These are phyloP conservation scores for Sternotherus odoratus DNA, from an alignment of 2,797 vertebrate species.

Conservation along the genomic window DNA sequence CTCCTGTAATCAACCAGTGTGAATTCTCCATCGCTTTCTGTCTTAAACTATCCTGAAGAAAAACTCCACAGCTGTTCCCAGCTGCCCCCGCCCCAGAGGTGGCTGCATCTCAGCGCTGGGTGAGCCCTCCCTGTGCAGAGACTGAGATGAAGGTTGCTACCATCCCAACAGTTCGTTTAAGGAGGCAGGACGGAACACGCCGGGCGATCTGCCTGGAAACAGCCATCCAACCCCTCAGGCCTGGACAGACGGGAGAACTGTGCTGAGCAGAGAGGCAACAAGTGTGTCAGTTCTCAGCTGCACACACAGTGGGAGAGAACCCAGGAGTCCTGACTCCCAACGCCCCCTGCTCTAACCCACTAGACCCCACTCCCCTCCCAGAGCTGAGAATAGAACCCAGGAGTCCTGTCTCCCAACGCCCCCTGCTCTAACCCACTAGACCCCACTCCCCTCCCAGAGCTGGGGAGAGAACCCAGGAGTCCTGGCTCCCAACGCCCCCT, in stretches of 20 bases:
- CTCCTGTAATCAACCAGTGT: constrained; percentile 31
- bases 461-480: too few relatives aligned
- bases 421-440: too few relatives aligned
- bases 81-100: not conserved
- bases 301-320: too few relatives aligned
- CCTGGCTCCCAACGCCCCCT: too few relatives aligned
- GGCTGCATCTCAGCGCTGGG: not conserved
- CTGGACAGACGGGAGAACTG: not conserved
- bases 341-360: too few relatives aligned
- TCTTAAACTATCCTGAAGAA: constrained; percentile 92
- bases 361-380: too few relatives aligned
- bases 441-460: too few relatives aligned
- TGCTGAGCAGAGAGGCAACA: not conserved
- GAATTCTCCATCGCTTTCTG: constrained; percentile 88
- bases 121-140: not conserved
- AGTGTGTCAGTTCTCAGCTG: not conserved
- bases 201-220: not conserved
- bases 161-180: not conserved
- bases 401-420: too few relatives aligned
- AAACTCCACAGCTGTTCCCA: constrained; percentile 80
- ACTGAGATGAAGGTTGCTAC: not conserved
- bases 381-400: too few relatives aligned
- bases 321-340: too few relatives aligned
- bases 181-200: not conserved
- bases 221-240: not conserved